A percentile compares a stretch with the other conserved stretches of the same genome.
These are phyloP conservation scores for Lypha dubia DNA, from an alignment of 2,888 invertebrate species.

Conservation along the genomic window DNA sequence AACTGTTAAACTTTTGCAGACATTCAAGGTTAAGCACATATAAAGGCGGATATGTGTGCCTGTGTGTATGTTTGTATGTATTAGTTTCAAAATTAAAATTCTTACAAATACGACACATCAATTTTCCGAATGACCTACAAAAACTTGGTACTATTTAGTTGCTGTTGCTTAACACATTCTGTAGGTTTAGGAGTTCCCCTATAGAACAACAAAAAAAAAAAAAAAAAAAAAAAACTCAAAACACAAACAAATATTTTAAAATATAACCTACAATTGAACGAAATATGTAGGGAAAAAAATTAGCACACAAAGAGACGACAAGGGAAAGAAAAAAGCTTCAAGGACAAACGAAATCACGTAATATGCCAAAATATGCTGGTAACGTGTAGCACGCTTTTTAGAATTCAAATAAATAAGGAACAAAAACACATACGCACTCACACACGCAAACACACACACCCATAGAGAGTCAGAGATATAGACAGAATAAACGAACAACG, in stretches of 20 bases:
- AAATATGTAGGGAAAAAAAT: constrained; percentile 35
- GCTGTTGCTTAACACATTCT: constrained; percentile 6
- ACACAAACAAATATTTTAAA: constrained; percentile 9
- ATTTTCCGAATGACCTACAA: constrained; percentile 70
- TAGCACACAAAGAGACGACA: constrained; percentile 49
- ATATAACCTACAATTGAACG: neutral
- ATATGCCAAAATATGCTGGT: constrained; percentile 70
- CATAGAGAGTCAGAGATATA: constrained; percentile 9
- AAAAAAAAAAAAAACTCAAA: constrained; percentile 24
- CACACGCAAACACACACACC: too few species aligned
- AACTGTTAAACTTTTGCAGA: constrained; percentile 31
- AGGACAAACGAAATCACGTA: constrained; percentile 73
- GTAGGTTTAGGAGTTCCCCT: constrained; percentile 56
- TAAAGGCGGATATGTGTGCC: neutral
- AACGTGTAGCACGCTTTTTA: constrained; percentile 68
- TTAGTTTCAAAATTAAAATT: constrained; percentile 39
- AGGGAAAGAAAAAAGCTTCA: constrained; percentile 51
- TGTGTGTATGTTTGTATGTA: neutral
- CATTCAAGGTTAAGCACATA: constrained; percentile 49
- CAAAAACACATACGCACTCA: constrained; percentile 34
- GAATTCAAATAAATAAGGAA: constrained; percentile 42
- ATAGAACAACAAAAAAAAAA: constrained; percentile 32
- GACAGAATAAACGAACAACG: constrained; percentile 7
- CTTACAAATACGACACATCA: constrained; percentile 40
- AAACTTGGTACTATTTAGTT: constrained; percentile 51